Conservation (phyloP, 2,797 vertebrate species). For the Catamblyrhynchus diadema region DNA sequence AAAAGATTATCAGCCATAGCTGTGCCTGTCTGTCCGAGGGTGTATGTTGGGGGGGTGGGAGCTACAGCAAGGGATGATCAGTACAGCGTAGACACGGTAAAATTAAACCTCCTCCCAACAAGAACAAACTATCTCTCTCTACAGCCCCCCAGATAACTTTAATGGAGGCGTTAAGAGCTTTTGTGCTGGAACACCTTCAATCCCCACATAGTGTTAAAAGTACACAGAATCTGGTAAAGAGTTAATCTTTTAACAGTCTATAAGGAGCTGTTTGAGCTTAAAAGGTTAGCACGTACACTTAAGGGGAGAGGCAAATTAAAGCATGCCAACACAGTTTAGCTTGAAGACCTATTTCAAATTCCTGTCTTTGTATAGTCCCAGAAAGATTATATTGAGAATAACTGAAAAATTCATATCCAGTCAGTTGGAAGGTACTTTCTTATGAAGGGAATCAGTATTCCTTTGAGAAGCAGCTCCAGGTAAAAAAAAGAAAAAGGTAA, state of each 20-base stretch:
- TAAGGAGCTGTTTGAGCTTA: background rate
- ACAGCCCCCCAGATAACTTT: background rate
- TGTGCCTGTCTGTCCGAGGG: background rate
- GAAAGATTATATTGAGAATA: background rate
- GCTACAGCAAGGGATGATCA: background rate
- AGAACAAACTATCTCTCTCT: no score
- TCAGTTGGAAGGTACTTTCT: background rate
- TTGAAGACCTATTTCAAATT: background rate
- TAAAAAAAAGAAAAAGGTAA: background rate
- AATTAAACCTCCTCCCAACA: no score
- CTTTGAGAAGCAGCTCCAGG: background rate
- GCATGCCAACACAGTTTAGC: background rate
- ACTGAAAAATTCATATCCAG: background rate
- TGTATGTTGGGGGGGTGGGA: fast-evolving
- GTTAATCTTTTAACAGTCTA: background rate
- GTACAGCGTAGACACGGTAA: no score
- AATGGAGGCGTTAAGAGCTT: background rate
- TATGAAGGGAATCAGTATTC: background rate
- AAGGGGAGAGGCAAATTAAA: background rate
- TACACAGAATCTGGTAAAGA: background rate
- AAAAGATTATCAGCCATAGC: background rate
- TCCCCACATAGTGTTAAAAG: background rate
- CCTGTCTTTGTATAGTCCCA: background rate
- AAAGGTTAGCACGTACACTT: background rate
- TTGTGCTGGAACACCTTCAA: background rate